These are phyloP conservation scores for Chrysemys picta DNA, from an alignment of 2,113 vertebrate genomes.

Conservation along the genomic window DNA sequence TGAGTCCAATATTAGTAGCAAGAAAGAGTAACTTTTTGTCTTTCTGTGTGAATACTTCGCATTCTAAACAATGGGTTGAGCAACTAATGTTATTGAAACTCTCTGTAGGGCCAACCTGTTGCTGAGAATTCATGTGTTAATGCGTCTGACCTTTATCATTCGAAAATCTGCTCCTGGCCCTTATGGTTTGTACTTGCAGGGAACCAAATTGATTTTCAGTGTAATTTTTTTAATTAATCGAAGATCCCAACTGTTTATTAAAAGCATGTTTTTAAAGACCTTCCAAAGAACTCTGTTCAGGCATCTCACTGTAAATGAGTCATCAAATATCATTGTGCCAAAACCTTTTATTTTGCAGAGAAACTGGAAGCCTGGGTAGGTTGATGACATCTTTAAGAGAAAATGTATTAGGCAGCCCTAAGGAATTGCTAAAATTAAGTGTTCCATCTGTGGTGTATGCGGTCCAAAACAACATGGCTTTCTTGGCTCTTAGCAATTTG, in stretches of 20 bases:
- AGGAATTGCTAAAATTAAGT: slow-evolving; percentile 91
- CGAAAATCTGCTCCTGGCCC: neutral
- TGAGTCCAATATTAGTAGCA: neutral
- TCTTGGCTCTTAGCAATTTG: slow-evolving; percentile 94
- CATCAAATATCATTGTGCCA: neutral
- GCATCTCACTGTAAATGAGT: neutral
- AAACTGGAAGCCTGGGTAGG: slow-evolving; percentile 85
- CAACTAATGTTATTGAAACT: neutral
- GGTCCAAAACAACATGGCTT: slow-evolving; percentile 98
- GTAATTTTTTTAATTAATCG: neutral
- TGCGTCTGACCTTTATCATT: neutral
- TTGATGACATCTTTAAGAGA: slow-evolving; percentile 83
- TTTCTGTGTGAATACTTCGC: neutral
- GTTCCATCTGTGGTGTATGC: slow-evolving; percentile 95
- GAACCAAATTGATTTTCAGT: neutral
- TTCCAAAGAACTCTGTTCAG: neutral
- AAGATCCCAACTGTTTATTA: neutral
- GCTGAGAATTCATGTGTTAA: neutral
- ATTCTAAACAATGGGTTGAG: neutral
- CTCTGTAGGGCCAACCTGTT: neutral
- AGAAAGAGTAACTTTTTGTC: neutral
- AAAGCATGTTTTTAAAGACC: neutral
- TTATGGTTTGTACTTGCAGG: neutral
- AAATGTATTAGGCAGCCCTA: slow-evolving; percentile 87
- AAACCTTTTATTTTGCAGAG: slow-evolving; percentile 80